Evolutionary conservation across 2,797 vertebrate species (phyloP), one percentile per base, ranked within the genome.

Genomic region (Lithobates sylvaticus): DNA sequence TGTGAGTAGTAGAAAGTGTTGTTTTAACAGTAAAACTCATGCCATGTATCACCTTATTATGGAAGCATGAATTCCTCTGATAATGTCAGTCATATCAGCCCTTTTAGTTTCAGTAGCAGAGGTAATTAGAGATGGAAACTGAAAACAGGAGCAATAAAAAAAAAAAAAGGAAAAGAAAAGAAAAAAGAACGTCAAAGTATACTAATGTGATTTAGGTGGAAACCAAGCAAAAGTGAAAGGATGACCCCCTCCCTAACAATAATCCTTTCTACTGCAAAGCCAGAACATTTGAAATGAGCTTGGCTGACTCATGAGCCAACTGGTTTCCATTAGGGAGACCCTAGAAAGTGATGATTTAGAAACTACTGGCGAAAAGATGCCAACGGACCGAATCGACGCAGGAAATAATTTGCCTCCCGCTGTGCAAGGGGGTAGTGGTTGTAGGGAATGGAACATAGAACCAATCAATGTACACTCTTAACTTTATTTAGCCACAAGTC

Each of bases 341-440:
- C 69, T 83, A 83, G 70, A 74, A 54, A 77, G 73, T 61, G 85
- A 87, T 87, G 85, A 87, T 87, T 87, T 87, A 87, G 76, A 87
- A 87, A 79, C 80, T 83, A 83, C 81, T 83, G 75, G 85, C 80
- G 58, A 87, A 87, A 87, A 83, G 81, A 83, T 87, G 85, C 68
- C 85, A 87, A 87, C 34, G 85, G 85, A 87, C 81, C 85, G 81
- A 87, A 83, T 68, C 85, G 68, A 73, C 68, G 69, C 85, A 87
- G 85, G 85, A 87, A 87, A 87, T 87, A 83, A 87, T 83, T 83
- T 87, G 85, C 83, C 85, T 78, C 85, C 85, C 34, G 76, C 75
- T 73, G 85, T 83, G 85, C 29, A 65, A 64, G 72, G 68, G 64
- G 72, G 78, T 67, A 75, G 77, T 47, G 79, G 74, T 67, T 64